phyloP scores from a whole-genome alignment of 1,140 invertebrate genomes.

The Rhysida immarginata region DNA sequence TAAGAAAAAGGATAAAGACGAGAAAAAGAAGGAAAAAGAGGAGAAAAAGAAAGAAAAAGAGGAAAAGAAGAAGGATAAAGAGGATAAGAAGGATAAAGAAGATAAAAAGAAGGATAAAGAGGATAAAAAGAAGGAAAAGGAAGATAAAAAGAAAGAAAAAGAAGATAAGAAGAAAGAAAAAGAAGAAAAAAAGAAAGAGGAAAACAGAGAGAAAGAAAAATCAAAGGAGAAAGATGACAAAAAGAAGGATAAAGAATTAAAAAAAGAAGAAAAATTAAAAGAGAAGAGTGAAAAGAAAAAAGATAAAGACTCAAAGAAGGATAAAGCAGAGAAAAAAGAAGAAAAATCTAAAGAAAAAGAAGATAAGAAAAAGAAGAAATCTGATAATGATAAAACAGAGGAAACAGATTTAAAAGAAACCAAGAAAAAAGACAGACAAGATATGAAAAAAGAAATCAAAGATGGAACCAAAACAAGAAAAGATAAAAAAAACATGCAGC shows the following conservation, averaged over 20 bases:
- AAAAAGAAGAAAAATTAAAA: neutral
- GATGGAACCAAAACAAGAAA: neutral
- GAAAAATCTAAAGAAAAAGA: neutral
- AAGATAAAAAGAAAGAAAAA: constrained; percentile 1
- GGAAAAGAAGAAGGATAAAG: constrained; percentile 1
- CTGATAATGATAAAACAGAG: neutral
- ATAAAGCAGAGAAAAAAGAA: neutral
- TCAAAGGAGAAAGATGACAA: neutral
- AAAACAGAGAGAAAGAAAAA: neutral
- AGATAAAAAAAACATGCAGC: no score
- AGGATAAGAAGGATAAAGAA: constrained; percentile 1
- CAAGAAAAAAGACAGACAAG: neutral
- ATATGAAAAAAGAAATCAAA: neutral
- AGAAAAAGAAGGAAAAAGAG: neutral
- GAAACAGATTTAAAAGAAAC: neutral
- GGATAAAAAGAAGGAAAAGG: neutral
- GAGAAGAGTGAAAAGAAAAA: neutral
- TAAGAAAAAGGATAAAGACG: constrained; percentile 10
- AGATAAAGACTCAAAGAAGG: neutral
- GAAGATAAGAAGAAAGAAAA: neutral
- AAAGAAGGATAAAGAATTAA: neutral
- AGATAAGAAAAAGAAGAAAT: no score
- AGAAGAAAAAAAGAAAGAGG: neutral
- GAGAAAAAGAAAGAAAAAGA: neutral
- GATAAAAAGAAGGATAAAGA: constrained; percentile 1